Evolutionary conservation across 2,888 invertebrate species (phyloP), one percentile per base, ranked within the genome.

Genomic region (Drosophila lutescens): DNA sequence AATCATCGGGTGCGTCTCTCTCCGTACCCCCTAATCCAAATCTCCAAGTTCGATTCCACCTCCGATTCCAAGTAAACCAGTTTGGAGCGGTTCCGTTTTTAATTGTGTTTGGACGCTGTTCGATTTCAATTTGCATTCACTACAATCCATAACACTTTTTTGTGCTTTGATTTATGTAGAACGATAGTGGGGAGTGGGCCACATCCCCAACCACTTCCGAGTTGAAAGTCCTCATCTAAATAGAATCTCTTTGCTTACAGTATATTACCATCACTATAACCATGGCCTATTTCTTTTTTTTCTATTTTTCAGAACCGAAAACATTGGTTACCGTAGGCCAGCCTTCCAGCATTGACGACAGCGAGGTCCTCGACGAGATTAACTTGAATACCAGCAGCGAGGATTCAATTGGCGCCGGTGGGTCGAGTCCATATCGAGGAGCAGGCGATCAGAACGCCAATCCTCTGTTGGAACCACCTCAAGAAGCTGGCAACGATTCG

Each of bases 301-400:
- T 15, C 0, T 13, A 12, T 12, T 20, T 82, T 88, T 20, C 78
- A 91, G 91, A 91, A 76, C 80, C 87, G 4, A 91, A 91, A 70
- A 82, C 90, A 3, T 78, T 91, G 67, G 91, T 91, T 12, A 91
- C 91, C 17, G 91, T 91, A 54, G 92, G 92, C 15, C 87, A 89
- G 50, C 72, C 88, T 12, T 79, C 91, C 3, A 85, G 81, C 15
- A 78, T 92, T 7, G 93, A 93, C 74, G 93, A 93, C 32, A 94
- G 93, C 51, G 94, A 94, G 60, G 90, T 89, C 41, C 91, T 93
- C 44, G 92, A 92, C 71, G 94, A 93, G 79, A 92, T 93, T 0
- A 93, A 93, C 81, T 89, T 94, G 59, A 92, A 93, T 73, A 67
- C 90, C 36, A 87, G 81, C 53, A 81, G 62, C 32, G 89, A 88